Conservation (phyloP, 2,888 invertebrate genomes). For the Pegoplata infirma region DNA sequence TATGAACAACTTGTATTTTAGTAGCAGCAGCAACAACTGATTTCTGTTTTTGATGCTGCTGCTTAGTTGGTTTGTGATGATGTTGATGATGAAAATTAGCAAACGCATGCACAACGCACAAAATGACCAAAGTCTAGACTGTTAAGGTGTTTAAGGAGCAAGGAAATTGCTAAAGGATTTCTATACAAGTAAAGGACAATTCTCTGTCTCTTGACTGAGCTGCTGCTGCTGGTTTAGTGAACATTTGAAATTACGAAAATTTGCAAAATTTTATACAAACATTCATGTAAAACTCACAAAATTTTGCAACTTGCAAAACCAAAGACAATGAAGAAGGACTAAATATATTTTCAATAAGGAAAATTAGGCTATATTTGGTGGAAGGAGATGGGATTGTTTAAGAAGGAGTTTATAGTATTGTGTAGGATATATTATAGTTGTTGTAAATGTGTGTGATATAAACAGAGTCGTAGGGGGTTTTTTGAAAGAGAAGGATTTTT, state of each 20-base stretch:
- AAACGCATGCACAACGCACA: conserved; percentile 73
- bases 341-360: conserved; percentile 60
- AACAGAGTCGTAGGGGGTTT: background rate
- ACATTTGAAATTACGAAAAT: conserved; percentile 75
- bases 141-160: conserved; percentile 41
- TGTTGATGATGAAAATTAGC: conserved; percentile 72
- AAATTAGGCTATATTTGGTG: conserved; percentile 40
- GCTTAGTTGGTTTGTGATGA: background rate
- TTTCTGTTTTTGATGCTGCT: background rate
- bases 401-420: background rate
- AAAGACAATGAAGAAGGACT: conserved; percentile 44
- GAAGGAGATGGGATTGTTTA: background rate
- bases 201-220: background rate
- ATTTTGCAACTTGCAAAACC: conserved; percentile 64
- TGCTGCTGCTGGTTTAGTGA: background rate
- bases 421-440: background rate
- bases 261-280: conserved; percentile 71
- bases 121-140: conserved; percentile 73
- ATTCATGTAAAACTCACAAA: conserved; percentile 66
- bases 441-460: background rate
- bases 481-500: too few species aligned
- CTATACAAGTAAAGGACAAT: conserved; percentile 29
- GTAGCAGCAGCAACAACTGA: background rate
- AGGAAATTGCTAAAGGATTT: conserved; percentile 35
- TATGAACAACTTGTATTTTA: background rate